A percentile compares a stretch with the other conserved stretches of the same genome.
These are phyloP conservation scores for Creontiades dilutus DNA, from an alignment of 2,888 invertebrate species.

Conservation along the genomic window DNA sequence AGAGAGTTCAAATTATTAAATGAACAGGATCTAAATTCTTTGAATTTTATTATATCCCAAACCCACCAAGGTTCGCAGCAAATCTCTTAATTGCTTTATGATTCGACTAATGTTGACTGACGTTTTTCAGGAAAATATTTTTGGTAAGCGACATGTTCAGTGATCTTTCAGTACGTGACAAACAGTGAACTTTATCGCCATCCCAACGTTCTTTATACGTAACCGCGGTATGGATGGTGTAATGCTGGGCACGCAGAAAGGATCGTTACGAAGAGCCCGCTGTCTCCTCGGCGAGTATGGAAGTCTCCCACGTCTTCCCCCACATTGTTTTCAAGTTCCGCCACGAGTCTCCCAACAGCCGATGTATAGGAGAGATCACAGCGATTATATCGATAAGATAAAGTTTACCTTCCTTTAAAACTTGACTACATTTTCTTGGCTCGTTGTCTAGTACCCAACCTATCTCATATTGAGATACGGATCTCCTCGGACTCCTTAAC, in stretches of 20 bases:
- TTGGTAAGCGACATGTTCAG: no score
- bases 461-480: constrained; percentile 36
- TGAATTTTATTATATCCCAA: no score
- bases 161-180: neutral
- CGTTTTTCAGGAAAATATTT: no score
- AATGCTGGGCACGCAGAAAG: constrained; percentile 6
- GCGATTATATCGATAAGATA: constrained; percentile 60
- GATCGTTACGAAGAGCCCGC: neutral
- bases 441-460: constrained; percentile 36
- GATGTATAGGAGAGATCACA: constrained; percentile 54
- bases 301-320: constrained; percentile 32
- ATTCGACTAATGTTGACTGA: no score
- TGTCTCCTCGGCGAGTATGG: constrained; percentile 12
- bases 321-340: neutral
- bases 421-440: constrained; percentile 32
- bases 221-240: neutral
- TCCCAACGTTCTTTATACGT: neutral
- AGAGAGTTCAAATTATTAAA: no score
- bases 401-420: constrained; percentile 33
- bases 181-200: neutral
- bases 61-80: no score
- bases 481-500: constrained; percentile 18
- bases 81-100: no score
- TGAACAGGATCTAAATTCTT: no score
- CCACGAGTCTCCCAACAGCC: constrained; percentile 3